These are phyloP conservation scores for Conus canariensis DNA, from an alignment of 2,888 invertebrate genomes.

Conservation along the genomic window DNA sequence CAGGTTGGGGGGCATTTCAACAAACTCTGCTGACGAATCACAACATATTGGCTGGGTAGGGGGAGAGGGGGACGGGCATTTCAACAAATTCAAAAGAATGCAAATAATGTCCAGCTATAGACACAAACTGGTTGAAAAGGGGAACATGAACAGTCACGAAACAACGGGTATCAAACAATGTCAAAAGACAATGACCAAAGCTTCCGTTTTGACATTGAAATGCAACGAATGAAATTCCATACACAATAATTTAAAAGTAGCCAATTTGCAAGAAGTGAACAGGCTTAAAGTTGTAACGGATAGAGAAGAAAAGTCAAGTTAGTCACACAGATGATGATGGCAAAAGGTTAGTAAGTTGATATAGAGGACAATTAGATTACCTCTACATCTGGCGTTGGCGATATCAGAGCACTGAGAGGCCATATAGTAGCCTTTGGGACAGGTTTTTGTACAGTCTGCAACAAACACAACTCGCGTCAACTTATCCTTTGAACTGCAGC, in stretches of 20 bases:
- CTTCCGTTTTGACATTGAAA: neutral
- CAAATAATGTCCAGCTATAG: neutral
- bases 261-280: neutral
- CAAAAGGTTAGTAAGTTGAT: conserved; percentile 4
- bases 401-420: conserved; percentile 59
- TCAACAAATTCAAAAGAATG: neutral
- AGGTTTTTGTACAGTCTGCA: conserved; percentile 71
- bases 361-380: conserved; percentile 55
- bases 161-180: neutral
- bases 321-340: conserved; percentile 15
- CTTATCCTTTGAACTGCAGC: neutral
- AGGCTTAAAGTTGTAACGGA: neutral
- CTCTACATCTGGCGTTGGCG: conserved; percentile 65
- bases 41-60: too few relatives aligned
- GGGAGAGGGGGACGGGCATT: neutral
- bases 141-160: neutral
- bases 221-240: neutral
- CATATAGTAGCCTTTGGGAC: conserved; percentile 66
- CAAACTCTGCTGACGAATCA: too few relatives aligned
- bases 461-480: conserved; percentile 41
- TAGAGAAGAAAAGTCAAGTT: neutral
- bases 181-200: neutral
- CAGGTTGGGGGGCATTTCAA: too few relatives aligned
- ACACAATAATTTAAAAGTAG: neutral
- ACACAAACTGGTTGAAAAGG: neutral